Conservation (phyloP, 2,888 invertebrate species). For the Germaria angustata region DNA sequence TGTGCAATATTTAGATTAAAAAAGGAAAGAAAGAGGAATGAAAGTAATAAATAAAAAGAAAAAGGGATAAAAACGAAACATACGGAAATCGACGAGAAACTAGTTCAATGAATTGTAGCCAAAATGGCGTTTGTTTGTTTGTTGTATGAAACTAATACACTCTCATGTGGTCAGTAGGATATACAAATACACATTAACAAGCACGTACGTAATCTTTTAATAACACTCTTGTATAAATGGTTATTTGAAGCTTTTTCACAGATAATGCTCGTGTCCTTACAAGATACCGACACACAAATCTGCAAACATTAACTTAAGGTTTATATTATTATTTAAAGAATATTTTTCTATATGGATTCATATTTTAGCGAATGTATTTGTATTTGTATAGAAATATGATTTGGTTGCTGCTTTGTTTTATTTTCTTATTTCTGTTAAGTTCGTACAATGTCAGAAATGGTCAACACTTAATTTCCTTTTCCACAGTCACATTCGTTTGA, state of each 20-base stretch:
- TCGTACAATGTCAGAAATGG: slow-evolving; percentile 72
- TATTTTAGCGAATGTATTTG: background rate
- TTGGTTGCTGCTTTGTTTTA: background rate
- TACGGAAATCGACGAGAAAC: slow-evolving; percentile 50
- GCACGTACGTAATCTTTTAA: background rate
- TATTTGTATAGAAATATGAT: background rate
- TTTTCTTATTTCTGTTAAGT: slow-evolving; percentile 17
- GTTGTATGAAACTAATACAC: slow-evolving; percentile 30
- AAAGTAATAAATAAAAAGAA: background rate
- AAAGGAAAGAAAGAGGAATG: slow-evolving; percentile 10
- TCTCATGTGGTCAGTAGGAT: slow-evolving; percentile 33
- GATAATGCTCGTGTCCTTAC: slow-evolving; percentile 6
- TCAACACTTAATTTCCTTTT: slow-evolving; percentile 76
- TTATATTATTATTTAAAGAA: slow-evolving; percentile 13
- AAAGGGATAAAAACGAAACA: slow-evolving; percentile 21
- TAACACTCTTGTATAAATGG: background rate
- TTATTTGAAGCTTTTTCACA: slow-evolving; percentile 1
- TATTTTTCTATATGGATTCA: background rate
- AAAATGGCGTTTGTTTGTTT: slow-evolving; percentile 58
- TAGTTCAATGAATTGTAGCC: slow-evolving; percentile 54
- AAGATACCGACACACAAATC: background rate
- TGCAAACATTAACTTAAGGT: background rate
- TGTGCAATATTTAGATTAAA: slow-evolving; percentile 51
- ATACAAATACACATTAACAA: background rate
- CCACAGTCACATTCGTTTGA: slow-evolving; percentile 50